Evolutionary conservation across 2,113 vertebrate species (phyloP).

Genomic region (Ginglymostoma cirratum): DNA sequence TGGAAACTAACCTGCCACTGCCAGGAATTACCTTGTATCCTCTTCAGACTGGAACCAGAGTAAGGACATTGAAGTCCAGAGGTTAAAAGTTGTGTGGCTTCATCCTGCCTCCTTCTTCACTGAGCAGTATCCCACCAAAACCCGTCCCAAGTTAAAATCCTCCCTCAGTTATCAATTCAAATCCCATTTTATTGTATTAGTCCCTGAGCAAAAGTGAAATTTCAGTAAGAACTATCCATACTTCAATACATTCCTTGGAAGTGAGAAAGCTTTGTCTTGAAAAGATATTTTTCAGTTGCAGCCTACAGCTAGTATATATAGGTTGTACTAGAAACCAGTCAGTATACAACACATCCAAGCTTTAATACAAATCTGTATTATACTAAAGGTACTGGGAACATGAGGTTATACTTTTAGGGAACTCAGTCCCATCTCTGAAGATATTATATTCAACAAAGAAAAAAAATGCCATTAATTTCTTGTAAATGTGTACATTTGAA

Average conservation of each 20-base stretch:
- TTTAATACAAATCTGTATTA: background rate
- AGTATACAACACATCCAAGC: background rate
- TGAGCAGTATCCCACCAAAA: background rate
- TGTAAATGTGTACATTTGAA: background rate
- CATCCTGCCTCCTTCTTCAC: background rate
- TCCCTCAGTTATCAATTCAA: background rate
- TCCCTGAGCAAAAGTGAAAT: background rate
- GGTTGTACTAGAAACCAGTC: background rate
- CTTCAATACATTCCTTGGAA: background rate
- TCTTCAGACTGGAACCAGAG: background rate
- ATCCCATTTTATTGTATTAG: background rate
- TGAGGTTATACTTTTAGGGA: background rate
- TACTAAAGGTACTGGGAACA: no score
- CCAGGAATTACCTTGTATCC: background rate
- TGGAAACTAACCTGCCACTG: background rate
- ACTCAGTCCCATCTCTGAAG: background rate
- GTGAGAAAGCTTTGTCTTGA: background rate
- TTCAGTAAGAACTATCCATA: background rate
- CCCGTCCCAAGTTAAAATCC: background rate
- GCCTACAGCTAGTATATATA: background rate
- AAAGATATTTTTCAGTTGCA: background rate
- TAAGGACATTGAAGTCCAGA: background rate
- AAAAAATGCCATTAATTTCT: background rate
- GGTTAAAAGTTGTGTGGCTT: background rate
- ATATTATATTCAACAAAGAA: background rate